phyloP scores from a whole-genome alignment of 2,113 vertebrate species.

The Colaptes auratus region DNA sequence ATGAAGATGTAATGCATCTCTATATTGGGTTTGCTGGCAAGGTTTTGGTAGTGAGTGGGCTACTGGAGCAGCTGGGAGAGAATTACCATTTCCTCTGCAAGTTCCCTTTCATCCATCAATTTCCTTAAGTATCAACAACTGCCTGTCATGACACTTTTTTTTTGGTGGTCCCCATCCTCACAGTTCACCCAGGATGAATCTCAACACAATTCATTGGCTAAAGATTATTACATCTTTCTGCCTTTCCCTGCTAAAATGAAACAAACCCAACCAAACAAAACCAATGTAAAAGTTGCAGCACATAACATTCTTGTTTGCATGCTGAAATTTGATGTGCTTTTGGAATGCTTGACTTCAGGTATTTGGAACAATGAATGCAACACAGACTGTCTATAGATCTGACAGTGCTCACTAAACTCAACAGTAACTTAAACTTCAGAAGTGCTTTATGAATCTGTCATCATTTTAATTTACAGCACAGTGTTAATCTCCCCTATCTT shows the following conservation, averaged over 20 bases:
- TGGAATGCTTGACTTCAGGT: background rate
- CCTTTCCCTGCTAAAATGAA: background rate
- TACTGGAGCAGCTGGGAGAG: background rate
- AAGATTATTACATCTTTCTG: background rate
- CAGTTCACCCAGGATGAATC: rapidly evolving
- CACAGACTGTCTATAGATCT: background rate
- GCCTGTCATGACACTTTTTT: background rate
- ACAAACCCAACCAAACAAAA: background rate
- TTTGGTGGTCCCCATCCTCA: background rate
- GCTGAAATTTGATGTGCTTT: background rate
- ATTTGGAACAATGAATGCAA: background rate
- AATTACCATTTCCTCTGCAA: background rate
- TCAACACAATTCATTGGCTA: background rate
- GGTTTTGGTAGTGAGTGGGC: background rate
- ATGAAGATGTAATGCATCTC: background rate
- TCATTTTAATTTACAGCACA: background rate
- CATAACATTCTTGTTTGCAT: background rate
- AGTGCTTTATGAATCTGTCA: background rate
- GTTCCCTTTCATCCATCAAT: background rate
- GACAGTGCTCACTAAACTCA: background rate
- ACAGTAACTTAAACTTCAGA: background rate
- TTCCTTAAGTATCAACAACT: background rate
- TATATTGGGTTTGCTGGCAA: background rate
- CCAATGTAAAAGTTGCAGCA: background rate
- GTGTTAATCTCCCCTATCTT: background rate